Evolutionary conservation across 2,888 invertebrate species (phyloP).

Genomic region (Argyra leucocephala): DNA sequence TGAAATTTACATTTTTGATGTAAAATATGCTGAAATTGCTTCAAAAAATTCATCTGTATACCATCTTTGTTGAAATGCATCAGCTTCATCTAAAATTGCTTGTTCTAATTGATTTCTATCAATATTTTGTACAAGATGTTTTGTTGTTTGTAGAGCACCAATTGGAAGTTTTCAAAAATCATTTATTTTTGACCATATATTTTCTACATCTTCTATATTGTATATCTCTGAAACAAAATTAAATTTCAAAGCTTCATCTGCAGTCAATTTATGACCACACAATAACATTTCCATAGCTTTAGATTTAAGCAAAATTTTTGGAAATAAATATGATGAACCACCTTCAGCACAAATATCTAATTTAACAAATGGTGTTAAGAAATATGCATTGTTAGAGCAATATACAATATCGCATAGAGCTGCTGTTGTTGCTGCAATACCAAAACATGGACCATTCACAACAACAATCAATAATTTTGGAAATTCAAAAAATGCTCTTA

Average conservation of each 20-base stretch:
- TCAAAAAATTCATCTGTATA: constrained; percentile 56
- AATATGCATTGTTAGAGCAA: constrained; percentile 76
- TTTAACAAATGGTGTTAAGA: constrained; percentile 77
- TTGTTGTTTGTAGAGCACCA: constrained; percentile 55
- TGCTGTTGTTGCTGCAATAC: constrained; percentile 76
- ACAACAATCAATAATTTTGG: constrained; percentile 80
- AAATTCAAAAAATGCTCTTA: constrained; percentile 70
- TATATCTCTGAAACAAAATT: constrained; percentile 74
- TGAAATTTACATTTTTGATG: background rate
- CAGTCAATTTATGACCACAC: constrained; percentile 67
- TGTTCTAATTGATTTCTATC: constrained; percentile 53
- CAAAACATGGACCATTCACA: constrained; percentile 91
- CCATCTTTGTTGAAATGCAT: constrained; percentile 55
- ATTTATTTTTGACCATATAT: constrained; percentile 51
- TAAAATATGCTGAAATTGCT: constrained; percentile 36
- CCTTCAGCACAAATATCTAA: constrained; percentile 83
- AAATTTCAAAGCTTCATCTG: constrained; percentile 64
- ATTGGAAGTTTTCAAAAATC: constrained; percentile 49
- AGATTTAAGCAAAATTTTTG: constrained; percentile 69
- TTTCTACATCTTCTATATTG: constrained; percentile 52
- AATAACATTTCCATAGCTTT: constrained; percentile 58
- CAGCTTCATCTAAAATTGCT: constrained; percentile 60
- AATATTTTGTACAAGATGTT: constrained; percentile 56
- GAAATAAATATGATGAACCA: constrained; percentile 78
- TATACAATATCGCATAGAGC: constrained; percentile 82